Conservation (phyloP, 2,888 invertebrate species). For the Amiota minor region DNA sequence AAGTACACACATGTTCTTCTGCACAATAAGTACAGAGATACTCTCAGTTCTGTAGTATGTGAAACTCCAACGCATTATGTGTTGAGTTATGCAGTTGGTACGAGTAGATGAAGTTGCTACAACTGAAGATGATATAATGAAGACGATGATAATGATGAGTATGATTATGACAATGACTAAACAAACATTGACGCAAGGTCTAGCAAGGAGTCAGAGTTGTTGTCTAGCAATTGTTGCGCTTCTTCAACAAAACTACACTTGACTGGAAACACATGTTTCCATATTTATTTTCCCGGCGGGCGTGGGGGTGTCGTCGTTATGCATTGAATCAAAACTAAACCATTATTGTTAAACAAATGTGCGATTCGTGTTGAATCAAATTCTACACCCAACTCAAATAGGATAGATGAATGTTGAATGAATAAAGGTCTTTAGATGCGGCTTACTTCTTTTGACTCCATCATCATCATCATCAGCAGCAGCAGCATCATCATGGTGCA, state of each 20-base stretch:
- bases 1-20: conserved; percentile 42
- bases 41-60: conserved; percentile 53
- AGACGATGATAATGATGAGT: conserved; percentile 13
- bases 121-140: not conserved
- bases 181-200: conserved; percentile 7
- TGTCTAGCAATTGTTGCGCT: conserved; percentile 19
- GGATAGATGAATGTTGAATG: not conserved
- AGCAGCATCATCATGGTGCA: conserved; percentile 27
- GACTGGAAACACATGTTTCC: not conserved
- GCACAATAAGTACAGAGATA: not conserved
- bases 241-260: not conserved
- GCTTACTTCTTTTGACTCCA: conserved; percentile 6
- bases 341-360: conserved; percentile 24
- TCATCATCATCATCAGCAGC: not conserved
- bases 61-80: conserved; percentile 35
- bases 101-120: not conserved
- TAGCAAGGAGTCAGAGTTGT: conserved; percentile 6
- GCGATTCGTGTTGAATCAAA: conserved; percentile 6
- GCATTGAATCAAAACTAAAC: not conserved
- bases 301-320: conserved; percentile 2
- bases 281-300: not conserved
- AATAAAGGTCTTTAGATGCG: conserved; percentile 7
- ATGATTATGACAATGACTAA: conserved; percentile 7
- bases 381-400: conserved; percentile 1
- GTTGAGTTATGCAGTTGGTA: not conserved